Evolutionary conservation across 2,113 vertebrate genomes (phyloP), one percentile per base, ranked within the genome.

Genomic region (Hiodon alosoides): DNA sequence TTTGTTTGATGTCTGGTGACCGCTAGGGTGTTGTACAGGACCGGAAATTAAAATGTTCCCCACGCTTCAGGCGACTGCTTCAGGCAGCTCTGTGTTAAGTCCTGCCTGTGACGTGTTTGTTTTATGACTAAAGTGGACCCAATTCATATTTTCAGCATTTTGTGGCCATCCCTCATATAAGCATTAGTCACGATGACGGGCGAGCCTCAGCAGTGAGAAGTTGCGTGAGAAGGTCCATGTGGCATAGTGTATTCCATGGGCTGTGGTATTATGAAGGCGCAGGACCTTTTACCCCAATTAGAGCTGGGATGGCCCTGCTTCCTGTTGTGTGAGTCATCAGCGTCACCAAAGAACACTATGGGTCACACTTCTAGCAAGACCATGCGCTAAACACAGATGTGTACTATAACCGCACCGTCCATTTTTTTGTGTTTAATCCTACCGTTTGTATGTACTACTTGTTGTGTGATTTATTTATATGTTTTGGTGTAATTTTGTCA

Each of bases 241-340:
- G 64, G 77, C 72, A 64, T 71, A 55, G 31, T 31, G 31, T 31
- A 31, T 31, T 71, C 77, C 79, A 79, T 6, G 67, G 76, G 71
- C 72, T 72, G 75, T 72, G 71, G 73, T 73, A 51, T 4, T n/a
- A 72, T n/a, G 51, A 50, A 47, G 67, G 62, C 68, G n/a, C 70
- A 67, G 16, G 46, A 17, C 17, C n/a, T 14, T 51, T 7, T 69
- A 51, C 14, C 50, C 51, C 50, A 54, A 11, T 8, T 9, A 51
- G 67, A 51, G 67, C 52, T 14, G 67, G n/a, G 48, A 4, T 50
- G 8, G 50, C 51, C 5, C 13, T 46, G 10, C 11, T 11, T 7
- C 9, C 3, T 47, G 3, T 7, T 48, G 46, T 10, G 5, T 55
- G 51, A 8, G 69, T 8, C 14, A n/a, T 14, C 7, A 16, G 53